Base-by-base conservation (phyloP, 2,797 vertebrate species). In the Chromobotia macracanthus region DNA sequence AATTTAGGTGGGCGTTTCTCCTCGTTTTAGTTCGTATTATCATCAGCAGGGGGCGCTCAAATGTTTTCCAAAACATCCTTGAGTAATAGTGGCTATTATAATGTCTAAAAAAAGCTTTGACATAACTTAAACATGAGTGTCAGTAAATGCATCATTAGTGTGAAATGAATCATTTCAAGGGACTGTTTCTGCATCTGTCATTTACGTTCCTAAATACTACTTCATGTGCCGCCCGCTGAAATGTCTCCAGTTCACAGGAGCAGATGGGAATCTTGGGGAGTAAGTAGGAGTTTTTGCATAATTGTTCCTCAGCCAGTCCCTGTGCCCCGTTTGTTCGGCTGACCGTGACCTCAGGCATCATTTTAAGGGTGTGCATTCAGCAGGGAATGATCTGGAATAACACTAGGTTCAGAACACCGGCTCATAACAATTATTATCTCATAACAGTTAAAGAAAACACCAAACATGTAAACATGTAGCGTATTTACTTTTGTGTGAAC, bases 261-360 rank as follows among this genome's bases (percentile, higher is more conserved):
- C 87, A 84, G 86, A 87, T 90, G 81, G 64, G 84, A 83, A 87
- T 82, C 81, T 83, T 80, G 68, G 51, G 66, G 58, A 84, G 71
- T 66, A 79, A 83, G 89, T 87, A 90, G 89, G 89, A 92, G 89
- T 91, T 87, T 84, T 86, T 83, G 56, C 88, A 73, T 72, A 80
- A 89, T 80, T 77, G 50, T 81, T 48, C 28, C 28, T 76, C 85
- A 87, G 87, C 92, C 90, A 92, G 90, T 92, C 90, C 83, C 68
- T 28, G 84, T 80, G 76, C 86, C 72, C 83, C 72, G 63, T 75
- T 5, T 25, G 72, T 83, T 92, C 82, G 87, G 84, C 89, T 89
- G 86, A 90, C 72, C 10, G 0, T 18, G 25, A 65, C 86, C 84
- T 88, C 78, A 87, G 81, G 85, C 85, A 82, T 83, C 76, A 28